These are phyloP conservation scores for Mythimna pallens DNA, from an alignment of 2,888 invertebrate species.

Conservation along the genomic window DNA sequence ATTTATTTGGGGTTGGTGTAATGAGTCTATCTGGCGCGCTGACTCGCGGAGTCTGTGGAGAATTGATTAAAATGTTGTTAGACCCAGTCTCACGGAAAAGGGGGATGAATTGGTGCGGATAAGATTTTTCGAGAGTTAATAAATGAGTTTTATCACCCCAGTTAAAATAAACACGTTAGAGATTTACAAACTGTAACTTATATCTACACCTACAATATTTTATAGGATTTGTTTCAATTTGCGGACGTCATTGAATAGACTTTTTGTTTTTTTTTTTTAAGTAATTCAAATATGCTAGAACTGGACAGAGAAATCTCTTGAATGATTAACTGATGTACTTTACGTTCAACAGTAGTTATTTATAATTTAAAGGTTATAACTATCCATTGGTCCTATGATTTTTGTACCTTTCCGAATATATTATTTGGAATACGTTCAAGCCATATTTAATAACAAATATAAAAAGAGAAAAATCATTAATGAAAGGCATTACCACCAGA, in stretches of 20 bases:
- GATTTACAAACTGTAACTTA: conserved; percentile 67
- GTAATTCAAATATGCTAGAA: no score
- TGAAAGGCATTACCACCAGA: conserved; percentile 7
- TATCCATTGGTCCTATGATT: neutral
- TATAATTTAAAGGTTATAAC: neutral
- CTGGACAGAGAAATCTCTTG: neutral
- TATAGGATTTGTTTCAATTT: neutral
- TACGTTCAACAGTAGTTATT: neutral
- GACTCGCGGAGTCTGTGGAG: conserved; percentile 90
- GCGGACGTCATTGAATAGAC: neutral
- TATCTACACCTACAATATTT: neutral
- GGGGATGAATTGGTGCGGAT: conserved; percentile 81
- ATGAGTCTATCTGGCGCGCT: conserved; percentile 89
- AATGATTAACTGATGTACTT: neutral
- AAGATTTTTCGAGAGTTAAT: conserved; percentile 82
- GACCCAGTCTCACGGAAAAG: conserved; percentile 87
- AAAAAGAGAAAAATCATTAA: neutral
- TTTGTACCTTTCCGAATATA: neutral
- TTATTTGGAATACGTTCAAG: neutral
- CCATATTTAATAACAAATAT: neutral
- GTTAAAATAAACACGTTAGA: conserved; percentile 67
- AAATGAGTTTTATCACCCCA: conserved; percentile 80
- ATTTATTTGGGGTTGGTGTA: conserved; percentile 90
- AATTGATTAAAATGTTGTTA: conserved; percentile 91
- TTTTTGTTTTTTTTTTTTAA: no score